Evolutionary conservation across 2,113 vertebrate genomes (phyloP), one percentile per base, ranked within the genome.

Genomic region (Hyperoodon ampullatus): DNA sequence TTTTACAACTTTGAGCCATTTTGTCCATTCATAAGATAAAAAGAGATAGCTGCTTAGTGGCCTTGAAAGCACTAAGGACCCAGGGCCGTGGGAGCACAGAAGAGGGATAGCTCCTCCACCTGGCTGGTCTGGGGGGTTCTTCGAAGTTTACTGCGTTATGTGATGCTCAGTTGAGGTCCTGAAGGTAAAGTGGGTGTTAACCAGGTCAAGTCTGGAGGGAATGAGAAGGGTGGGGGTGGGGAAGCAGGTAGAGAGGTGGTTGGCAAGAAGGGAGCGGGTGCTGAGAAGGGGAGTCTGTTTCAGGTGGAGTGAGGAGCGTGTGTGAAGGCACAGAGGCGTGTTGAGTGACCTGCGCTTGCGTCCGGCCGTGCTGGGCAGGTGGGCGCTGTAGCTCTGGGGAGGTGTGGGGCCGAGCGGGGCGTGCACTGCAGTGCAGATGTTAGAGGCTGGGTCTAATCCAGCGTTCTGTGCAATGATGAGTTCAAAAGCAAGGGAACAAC

Each of bases 381-480:
- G 10, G 9, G 39, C 0, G 12, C 83, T 47, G 18, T 9, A 9
- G 16, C 28, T 35, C 28, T 13, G 1, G 8, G 65, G 65, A 47
- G 65, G 50, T 13, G 6, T 28, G 58, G 60, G 50, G 55, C 89
- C 39, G 44, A 42, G 44, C 0, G 0, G 7, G n/a, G 39, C 12
- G n/a, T 12, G 58, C 0, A 1, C 8, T 1, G 24, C 6, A 1
- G 3, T 21, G 8, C 14, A 5, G 42, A 4, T 16, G 42, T 19
- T 61, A 60, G n/a, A 39, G 47, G 35, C 35, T 42, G 70, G 70
- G 13, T 44, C 30, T 47, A 0, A 6, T 7, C 75, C 2, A 13
- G 1, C n/a, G 5, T 60, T 50, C 47, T 24, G 21, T 23, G 80
- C 18, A 1, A 6, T 19, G 3, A 0, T 1, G 50, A 18, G 33